Evolutionary conservation across 2,113 vertebrate genomes (phyloP).

Genomic region (Rhinogobius similis): DNA sequence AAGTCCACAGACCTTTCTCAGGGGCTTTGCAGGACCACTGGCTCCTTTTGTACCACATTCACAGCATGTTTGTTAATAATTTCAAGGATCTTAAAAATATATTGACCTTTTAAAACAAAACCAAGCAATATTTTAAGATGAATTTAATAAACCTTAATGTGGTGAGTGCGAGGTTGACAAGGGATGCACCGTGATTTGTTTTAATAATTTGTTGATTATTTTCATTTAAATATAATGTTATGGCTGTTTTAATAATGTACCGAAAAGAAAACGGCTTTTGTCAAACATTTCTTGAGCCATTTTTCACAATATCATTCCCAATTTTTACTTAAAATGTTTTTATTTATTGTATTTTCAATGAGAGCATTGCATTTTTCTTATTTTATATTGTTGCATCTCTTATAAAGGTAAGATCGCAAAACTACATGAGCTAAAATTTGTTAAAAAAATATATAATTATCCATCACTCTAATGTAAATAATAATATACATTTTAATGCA

Average conservation of each 20-base stretch:
- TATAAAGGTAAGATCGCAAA: too few relatives aligned
- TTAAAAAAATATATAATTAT: too few relatives aligned
- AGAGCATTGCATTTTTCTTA: too few relatives aligned
- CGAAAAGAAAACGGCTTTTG: too few relatives aligned
- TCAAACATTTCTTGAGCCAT: too few relatives aligned
- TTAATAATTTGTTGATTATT: not conserved
- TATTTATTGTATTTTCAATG: too few relatives aligned
- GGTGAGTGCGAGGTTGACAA: not conserved
- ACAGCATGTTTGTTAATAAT: slow-evolving; percentile 21
- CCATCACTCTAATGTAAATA: not conserved
- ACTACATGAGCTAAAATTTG: too few relatives aligned
- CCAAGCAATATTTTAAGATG: not conserved
- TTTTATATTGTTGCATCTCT: too few relatives aligned
- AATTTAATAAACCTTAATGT: not conserved
- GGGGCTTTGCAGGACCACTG: slow-evolving; percentile 33
- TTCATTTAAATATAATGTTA: too few relatives aligned
- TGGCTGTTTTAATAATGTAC: not conserved
- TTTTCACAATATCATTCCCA: too few relatives aligned
- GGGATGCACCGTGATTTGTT: not conserved
- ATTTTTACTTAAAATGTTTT: too few relatives aligned
- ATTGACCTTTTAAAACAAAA: not conserved
- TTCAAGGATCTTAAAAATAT: slow-evolving; percentile 11
- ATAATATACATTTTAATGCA: not conserved
- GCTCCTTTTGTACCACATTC: slow-evolving; percentile 31
- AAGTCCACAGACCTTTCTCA: slow-evolving; percentile 20